Conservation (phyloP, 2,797 vertebrate species). For the Moxostoma hubbsi region DNA sequence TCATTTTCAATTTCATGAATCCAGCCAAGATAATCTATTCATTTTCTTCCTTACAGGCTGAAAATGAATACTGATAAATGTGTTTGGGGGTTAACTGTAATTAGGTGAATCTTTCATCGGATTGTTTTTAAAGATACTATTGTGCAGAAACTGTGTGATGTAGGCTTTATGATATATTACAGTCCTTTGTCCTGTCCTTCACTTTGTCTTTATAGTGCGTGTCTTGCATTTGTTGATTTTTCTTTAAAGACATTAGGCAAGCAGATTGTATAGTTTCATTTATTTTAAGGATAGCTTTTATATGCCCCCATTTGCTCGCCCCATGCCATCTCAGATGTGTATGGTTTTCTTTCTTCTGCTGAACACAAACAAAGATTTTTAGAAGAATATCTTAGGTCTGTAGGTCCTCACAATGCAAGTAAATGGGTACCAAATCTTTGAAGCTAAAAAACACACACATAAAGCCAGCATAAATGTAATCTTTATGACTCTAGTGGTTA, state of each 20-base stretch:
- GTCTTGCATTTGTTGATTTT: constrained; percentile 5
- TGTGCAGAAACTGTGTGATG: background rate
- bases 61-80: background rate
- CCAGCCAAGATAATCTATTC: constrained; percentile 8
- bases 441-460: too few relatives aligned
- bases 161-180: background rate
- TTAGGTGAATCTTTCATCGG: background rate
- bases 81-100: background rate
- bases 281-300: too few relatives aligned
- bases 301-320: too few relatives aligned
- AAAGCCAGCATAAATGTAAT: too few relatives aligned
- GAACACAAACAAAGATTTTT: too few relatives aligned
- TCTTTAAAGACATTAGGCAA: background rate
- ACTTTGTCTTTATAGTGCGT: background rate
- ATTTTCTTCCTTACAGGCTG: constrained; percentile 1
- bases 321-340: too few relatives aligned
- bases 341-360: too few relatives aligned
- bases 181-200: constrained; percentile 2
- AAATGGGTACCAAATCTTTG: too few relatives aligned
- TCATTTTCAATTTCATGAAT: background rate
- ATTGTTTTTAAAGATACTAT: constrained; percentile 3
- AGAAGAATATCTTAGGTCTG: too few relatives aligned
- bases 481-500: too few relatives aligned
- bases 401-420: too few relatives aligned
- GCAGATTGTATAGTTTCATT: constrained; percentile 1